Conservation (phyloP, 2,888 invertebrate genomes). For the Patella depressa region DNA sequence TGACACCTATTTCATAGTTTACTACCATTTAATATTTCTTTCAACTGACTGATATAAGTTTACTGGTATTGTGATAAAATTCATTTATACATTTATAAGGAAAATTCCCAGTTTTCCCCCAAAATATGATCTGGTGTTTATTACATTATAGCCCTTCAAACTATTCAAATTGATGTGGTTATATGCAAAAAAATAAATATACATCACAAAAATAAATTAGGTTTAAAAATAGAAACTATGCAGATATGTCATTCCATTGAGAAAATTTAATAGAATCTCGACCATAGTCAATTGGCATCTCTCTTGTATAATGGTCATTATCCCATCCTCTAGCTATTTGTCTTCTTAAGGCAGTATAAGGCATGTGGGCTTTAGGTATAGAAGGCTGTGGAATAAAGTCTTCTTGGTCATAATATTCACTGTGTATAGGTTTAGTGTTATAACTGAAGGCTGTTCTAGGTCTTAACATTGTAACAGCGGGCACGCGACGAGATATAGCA, state of each 20-base stretch:
- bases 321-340: conserved; percentile 65
- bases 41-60: too few relatives aligned
- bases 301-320: conserved; percentile 58
- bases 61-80: too few relatives aligned
- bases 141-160: too few relatives aligned
- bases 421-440: conserved; percentile 50
- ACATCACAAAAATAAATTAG: too few relatives aligned
- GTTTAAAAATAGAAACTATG: conserved; percentile 28
- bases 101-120: too few relatives aligned
- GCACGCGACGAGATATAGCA: conserved; percentile 55
- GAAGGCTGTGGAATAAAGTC: conserved; percentile 60
- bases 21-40: too few relatives aligned
- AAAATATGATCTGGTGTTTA: too few relatives aligned
- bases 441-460: conserved; percentile 47
- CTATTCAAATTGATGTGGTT: too few relatives aligned
- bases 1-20: too few relatives aligned
- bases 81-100: too few relatives aligned
- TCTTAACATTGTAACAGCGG: conserved; percentile 64
- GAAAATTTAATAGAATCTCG: conserved; percentile 60
- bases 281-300: conserved; percentile 63
- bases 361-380: conserved; percentile 69
- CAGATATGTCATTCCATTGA: conserved; percentile 67
- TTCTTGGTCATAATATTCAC: conserved; percentile 53
- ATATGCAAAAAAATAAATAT: too few relatives aligned
- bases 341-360: conserved; percentile 55